Evolutionary conservation across 2,113 vertebrate species (phyloP), one percentile per base, ranked within the genome.

Genomic region (Oreochromis niloticus): DNA sequence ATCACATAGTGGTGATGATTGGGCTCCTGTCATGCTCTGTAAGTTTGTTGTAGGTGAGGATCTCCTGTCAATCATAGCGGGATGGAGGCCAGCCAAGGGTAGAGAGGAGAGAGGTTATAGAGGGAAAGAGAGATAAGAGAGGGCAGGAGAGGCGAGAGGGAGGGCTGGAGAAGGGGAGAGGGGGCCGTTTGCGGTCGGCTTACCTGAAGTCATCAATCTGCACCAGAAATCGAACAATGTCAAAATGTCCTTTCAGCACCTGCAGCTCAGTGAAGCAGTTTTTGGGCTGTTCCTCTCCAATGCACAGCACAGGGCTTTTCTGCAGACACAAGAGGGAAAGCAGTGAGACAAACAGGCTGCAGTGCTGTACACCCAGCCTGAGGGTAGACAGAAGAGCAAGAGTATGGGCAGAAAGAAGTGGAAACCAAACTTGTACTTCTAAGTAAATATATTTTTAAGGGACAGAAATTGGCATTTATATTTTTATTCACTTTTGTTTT

Each of bases 141-240:
- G 73, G 73, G 73, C 9, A 78, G 46, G 46, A 78, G 73, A 78
- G 46, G 73, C 1, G 16, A 50, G 73, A 78, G 27, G 43, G 17
- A 32, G 71, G 16, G 43, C 30, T 48, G 43, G 16, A 48, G 50
- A 78, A 4, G 32, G 30, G 71, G 5, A 17, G 9, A 80, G 41
- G 71, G 50, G 80, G 54, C 34, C 63, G 34, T 54, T 48, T 63
- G 85, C 84, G 87, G 85, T 90, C 85, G 86, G 87, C 97, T 96
- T 96, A 99, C 98, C 98, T 98, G 96, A 83, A 96, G 86, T 97
- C 97, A 97, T 99, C 98, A 96, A 99, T 97, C 95, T 97, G 97
- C 87, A 99, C 97, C 92, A 99, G 96, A 97, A 98, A 99, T 88
- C 99, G 97, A 86, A 99, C 98, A 91, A 99, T 99, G 93, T 99